Evolutionary conservation across 2,888 invertebrate genomes (phyloP), one percentile per base, ranked within the genome.

Genomic region (Formica aserva): DNA sequence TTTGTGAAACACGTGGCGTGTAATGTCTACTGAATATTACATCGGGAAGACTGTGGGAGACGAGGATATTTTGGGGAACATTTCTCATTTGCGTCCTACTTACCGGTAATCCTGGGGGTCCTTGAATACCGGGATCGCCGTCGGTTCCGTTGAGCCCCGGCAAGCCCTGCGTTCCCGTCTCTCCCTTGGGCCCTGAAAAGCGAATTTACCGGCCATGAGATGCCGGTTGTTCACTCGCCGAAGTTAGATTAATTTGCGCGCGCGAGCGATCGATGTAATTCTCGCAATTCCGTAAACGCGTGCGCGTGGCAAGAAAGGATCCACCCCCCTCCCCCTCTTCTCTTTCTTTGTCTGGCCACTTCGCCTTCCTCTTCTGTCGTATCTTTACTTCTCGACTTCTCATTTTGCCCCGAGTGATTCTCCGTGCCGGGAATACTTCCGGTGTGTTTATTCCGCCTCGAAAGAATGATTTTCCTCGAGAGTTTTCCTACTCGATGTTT

Each of bases 111-210:
- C 98, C 98, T 38, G 98, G 98, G 18, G 98, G 98, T 82, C 98
- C 98, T 95, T 98, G 98, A 89, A 98, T 97, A 86, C 98, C 98
- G n/a, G 97, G 95, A 91, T 97, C 97, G 9, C 98, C 98, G 87
- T 97, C 96, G 83, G 96, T 94, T 52, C 98, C 98, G 92, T 97
- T 97, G 76, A 96, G 94, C 29, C 98, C 98, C 1, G 97, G 95
- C 22, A 97, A 96, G 41, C 98, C 98, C 87, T 97, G 96, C 1
- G 97, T 96, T 0, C 98, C 98, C 55, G 96, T 95, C 85, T 97
- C 97, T 62, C 98, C 98, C 91, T 96, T 96, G 29, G 96, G 96
- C 82, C 98, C 98, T 96, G 96, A 85, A 52, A 95, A 95, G 90
- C 69, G 86, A 69, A 86, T 78, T 48, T 74, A 48, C 78, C 72